A percentile compares a stretch with the other conserved stretches of the same genome.
Conservation (phyloP, 2,888 invertebrate genomes). For the Stomorhina lunata region DNA sequence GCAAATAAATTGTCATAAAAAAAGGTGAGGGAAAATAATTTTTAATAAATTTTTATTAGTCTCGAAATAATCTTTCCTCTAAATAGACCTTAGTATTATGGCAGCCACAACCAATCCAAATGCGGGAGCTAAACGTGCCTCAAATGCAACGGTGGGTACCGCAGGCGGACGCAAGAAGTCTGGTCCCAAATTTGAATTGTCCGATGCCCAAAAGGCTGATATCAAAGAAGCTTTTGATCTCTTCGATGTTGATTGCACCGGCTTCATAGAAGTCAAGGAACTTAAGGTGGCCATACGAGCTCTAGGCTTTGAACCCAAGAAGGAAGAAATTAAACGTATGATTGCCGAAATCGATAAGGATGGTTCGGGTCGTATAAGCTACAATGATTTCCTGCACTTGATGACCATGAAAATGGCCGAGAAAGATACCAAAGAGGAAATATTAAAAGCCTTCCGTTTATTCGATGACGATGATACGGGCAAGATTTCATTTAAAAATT, state of each 20-base stretch:
- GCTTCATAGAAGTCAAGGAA: constrained; percentile 94
- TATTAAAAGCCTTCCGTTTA: constrained; percentile 97
- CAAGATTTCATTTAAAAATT: constrained; percentile 95
- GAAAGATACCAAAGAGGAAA: constrained; percentile 96
- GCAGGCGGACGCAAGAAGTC: constrained; percentile 83
- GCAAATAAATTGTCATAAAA: constrained; percentile 19
- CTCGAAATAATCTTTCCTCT: not conserved
- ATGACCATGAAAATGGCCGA: constrained; percentile 97
- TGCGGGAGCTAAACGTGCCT: constrained; percentile 29
- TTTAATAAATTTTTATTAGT: not conserved
- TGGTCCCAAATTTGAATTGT: constrained; percentile 89
- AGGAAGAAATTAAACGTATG: constrained; percentile 98
- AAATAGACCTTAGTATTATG: constrained; percentile 33
- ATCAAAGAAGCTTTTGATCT: constrained; percentile 97
- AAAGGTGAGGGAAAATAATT: constrained; percentile 9
- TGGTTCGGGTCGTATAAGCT: constrained; percentile 90
- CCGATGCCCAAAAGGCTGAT: constrained; percentile 93
- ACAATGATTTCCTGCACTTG: constrained; percentile 91
- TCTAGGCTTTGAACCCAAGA: constrained; percentile 97
- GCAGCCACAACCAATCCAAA: constrained; percentile 49
- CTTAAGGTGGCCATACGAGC: constrained; percentile 97
- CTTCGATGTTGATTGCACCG: constrained; percentile 94
- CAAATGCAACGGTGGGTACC: constrained; percentile 26
- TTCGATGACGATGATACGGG: constrained; percentile 99
- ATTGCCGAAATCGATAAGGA: constrained; percentile 94